A percentile compares a stretch with the other conserved stretches of the same genome.
These are phyloP conservation scores for Frankliniella intonsa DNA, from an alignment of 2,888 invertebrate species.

Conservation along the genomic window DNA sequence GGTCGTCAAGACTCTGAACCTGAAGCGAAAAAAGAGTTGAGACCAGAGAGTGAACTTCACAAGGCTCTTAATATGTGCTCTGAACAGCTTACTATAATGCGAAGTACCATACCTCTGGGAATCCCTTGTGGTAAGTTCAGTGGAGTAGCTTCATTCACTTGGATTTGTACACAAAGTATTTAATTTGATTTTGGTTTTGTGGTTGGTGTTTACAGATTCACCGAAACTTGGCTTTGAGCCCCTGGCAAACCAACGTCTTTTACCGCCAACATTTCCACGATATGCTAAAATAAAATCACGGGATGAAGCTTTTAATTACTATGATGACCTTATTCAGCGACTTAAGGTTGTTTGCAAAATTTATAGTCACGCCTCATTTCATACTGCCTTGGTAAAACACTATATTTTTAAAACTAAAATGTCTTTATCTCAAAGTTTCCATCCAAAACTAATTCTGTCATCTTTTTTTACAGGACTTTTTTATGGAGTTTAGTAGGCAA, in stretches of 20 bases:
- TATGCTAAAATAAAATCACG: conserved; percentile 83
- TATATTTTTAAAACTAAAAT: not conserved
- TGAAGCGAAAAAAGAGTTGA: not conserved
- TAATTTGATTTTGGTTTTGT: not conserved
- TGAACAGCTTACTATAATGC: conserved; percentile 29
- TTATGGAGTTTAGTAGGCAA: conserved; percentile 85
- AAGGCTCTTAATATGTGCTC: not conserved
- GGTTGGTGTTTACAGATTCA: conserved; percentile 32
- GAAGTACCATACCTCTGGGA: conserved; percentile 36
- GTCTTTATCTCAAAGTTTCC: not conserved
- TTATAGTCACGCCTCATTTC: conserved; percentile 70
- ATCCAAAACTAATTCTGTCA: not conserved
- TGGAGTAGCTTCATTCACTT: not conserved
- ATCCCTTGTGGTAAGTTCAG: conserved; percentile 34
- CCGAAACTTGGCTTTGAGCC: conserved; percentile 86
- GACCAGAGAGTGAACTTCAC: conserved; percentile 2
- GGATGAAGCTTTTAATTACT: conserved; percentile 71
- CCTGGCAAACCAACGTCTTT: conserved; percentile 86
- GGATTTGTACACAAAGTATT: not conserved
- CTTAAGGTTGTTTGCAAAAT: conserved; percentile 78
- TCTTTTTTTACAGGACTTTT: conserved; percentile 66
- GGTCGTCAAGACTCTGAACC: not conserved
- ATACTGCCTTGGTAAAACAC: conserved; percentile 68
- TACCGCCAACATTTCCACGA: conserved; percentile 97
- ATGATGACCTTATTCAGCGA: conserved; percentile 75